Conservation (phyloP, 2,888 invertebrate genomes). For the Noctua pronuba region DNA sequence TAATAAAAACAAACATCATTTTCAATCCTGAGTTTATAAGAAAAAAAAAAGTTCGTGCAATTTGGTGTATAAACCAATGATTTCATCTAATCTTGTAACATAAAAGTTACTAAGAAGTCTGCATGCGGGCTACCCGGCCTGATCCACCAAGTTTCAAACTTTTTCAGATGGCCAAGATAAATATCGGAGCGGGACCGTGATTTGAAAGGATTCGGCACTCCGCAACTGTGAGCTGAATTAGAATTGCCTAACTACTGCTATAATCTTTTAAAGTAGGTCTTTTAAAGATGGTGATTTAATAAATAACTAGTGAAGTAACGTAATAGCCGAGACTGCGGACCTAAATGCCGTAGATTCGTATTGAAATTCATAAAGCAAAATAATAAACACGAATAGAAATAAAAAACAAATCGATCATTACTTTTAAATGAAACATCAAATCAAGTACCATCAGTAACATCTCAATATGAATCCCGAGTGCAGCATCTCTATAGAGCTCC, state of each 20-base stretch:
- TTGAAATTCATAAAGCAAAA: background rate
- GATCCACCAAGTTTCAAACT: slow-evolving; percentile 80
- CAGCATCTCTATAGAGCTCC: slow-evolving; percentile 49
- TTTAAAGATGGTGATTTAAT: background rate
- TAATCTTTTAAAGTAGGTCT: slow-evolving; percentile 19
- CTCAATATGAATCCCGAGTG: slow-evolving; percentile 26
- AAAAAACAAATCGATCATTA: background rate
- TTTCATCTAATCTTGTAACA: slow-evolving; percentile 81
- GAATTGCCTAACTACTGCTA: slow-evolving; percentile 28
- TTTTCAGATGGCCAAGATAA: slow-evolving; percentile 81
- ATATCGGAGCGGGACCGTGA: slow-evolving; percentile 72
- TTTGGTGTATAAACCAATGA: slow-evolving; percentile 67
- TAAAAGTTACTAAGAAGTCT: slow-evolving; percentile 80
- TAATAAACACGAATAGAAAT: background rate
- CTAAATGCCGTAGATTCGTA: slow-evolving; percentile 4
- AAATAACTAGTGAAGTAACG: background rate
- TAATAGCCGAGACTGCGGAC: background rate
- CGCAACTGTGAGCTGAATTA: slow-evolving; percentile 45
- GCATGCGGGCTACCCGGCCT: slow-evolving; percentile 83
- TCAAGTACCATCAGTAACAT: slow-evolving; percentile 12
- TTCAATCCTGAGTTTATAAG: slow-evolving; percentile 34
- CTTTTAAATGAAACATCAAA: slow-evolving; percentile 31
- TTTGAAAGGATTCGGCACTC: slow-evolving; percentile 64
- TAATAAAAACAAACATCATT: slow-evolving; percentile 43
- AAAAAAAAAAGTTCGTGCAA: slow-evolving; percentile 63